A percentile compares a stretch with the other conserved stretches of the same genome.
Evolutionary conservation across 2,797 vertebrate species (phyloP).

Genomic region (Poliocrania exsul): DNA sequence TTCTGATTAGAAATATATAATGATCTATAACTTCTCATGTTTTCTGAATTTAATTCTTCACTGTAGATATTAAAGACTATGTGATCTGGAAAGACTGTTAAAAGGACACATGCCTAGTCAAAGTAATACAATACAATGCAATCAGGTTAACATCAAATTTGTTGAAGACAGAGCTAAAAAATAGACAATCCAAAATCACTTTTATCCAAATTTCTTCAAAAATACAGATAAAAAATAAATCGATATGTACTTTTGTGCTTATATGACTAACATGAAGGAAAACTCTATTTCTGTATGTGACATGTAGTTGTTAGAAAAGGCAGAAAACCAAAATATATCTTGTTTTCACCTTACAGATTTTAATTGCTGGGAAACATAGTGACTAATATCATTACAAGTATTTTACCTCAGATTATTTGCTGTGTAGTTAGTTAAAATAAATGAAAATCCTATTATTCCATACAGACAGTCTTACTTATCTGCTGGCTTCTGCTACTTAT

Average conservation of each 20-base stretch:
- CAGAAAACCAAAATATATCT: neutral
- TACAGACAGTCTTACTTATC: neutral
- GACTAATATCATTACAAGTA: neutral
- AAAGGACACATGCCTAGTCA: neutral
- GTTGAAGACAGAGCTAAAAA: neutral
- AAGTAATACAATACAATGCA: fast-evolving
- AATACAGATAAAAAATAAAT: neutral
- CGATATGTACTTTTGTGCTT: neutral
- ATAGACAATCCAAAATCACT: neutral
- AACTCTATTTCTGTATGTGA: neutral
- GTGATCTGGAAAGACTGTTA: neutral
- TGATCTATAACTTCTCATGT: neutral
- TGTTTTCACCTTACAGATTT: neutral
- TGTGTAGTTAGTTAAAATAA: neutral
- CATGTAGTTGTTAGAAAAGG: neutral
- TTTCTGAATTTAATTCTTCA: neutral
- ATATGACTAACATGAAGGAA: neutral
- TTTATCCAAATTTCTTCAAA: neutral
- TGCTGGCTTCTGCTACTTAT: neutral
- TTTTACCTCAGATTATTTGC: neutral
- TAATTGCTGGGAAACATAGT: neutral
- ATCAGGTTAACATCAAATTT: neutral
- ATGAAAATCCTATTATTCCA: neutral
- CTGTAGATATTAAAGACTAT: neutral
- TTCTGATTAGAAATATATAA: neutral